Percentiles rank a stretch among this genome's conserved stretches.
Evolutionary conservation across 92 coral and sea anemone genomes (phyloP).

Genomic region (Muricea muricata): DNA sequence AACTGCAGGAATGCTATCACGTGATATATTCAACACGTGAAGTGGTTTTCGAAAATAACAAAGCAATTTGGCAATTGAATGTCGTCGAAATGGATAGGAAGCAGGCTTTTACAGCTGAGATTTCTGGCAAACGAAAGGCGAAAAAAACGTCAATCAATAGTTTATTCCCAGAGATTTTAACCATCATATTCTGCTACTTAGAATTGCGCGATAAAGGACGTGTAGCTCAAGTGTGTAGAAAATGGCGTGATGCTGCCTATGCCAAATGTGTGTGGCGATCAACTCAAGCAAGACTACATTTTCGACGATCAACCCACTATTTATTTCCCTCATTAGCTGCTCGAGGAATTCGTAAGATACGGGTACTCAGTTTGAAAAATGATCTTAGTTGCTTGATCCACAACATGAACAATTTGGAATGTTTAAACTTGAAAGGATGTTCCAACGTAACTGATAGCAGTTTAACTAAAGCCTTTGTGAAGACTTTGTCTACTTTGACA

Average conservation of each 20-base stretch:
- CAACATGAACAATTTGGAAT: constrained; percentile 87
- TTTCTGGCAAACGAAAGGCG: constrained; percentile 65
- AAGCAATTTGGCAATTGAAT: constrained; percentile 44
- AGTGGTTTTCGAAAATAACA: constrained; percentile 55
- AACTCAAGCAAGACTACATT: constrained; percentile 96
- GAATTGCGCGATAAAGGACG: constrained; percentile 96
- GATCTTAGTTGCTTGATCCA: constrained; percentile 93
- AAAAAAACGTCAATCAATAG: constrained; percentile 88
- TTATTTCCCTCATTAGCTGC: constrained; percentile 97
- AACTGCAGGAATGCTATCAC: constrained; percentile 1
- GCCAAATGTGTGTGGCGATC: constrained; percentile 97
- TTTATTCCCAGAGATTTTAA: constrained; percentile 97
- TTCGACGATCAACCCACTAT: constrained; percentile 95
- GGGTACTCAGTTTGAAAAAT: constrained; percentile 90
- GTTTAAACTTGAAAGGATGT: constrained; percentile 94
- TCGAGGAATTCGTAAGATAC: constrained; percentile 99
- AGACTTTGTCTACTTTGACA: constrained; percentile 97
- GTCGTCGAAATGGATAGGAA: constrained; percentile 32
- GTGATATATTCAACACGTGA: constrained; percentile 50
- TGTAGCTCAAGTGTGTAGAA: constrained; percentile 92
- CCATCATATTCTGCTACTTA: constrained; percentile 94
- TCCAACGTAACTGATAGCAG: constrained; percentile 97
- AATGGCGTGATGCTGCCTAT: constrained; percentile 97
- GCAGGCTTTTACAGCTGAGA: constrained; percentile 20
- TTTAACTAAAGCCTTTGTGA: constrained; percentile 95